Base-by-base conservation (phyloP, 2,888 invertebrate species). In the Bibio marci region DNA sequence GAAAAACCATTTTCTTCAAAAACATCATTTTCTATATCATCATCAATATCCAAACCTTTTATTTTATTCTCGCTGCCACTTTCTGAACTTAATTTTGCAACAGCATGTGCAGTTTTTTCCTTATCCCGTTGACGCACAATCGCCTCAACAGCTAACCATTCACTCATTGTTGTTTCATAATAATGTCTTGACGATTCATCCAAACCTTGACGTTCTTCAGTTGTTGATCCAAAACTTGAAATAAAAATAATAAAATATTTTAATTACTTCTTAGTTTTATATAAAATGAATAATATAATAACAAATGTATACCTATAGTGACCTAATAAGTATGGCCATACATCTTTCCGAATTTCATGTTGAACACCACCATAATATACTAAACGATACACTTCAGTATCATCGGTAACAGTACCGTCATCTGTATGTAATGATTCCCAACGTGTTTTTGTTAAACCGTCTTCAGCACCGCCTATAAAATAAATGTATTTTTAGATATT, bases 141-240 rank as follows among this genome's bases (percentile, higher is more conserved):
- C 1, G 90, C 90, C 54, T 95, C 94, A 1, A 92, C 87, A 1
- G 90, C 88, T 43, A 90, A 59, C 94, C 94, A 94, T 57, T 92
- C 91, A 0, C 90, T 87, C 83, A 92, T 87, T 1, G 82, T 83
- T 6, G 80, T 80, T 59, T 92, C 90, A 50, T 88, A 91, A 43
- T 76, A 73, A 32, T 80, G 76, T 42, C 76, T 73, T 31, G 79
- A 76, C 31, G 70, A 67, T 43, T 67, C 65, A 48, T 80, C 78
- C 44, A 78, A 69, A 45, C 75, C 74, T 6, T 57, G 54, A 11
- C 82, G 65, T 46, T 81, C 76, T 43, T 73, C 71, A 1, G 60
- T 49, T 13, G 76, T 75, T 50, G 78, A 77, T 13, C 79, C 80
- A 54, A 83, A 86, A 43, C 70, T 65, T 39, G 13, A 39, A 44